Conservation (phyloP, 2,113 vertebrate genomes). For the Nothocercus julius region DNA sequence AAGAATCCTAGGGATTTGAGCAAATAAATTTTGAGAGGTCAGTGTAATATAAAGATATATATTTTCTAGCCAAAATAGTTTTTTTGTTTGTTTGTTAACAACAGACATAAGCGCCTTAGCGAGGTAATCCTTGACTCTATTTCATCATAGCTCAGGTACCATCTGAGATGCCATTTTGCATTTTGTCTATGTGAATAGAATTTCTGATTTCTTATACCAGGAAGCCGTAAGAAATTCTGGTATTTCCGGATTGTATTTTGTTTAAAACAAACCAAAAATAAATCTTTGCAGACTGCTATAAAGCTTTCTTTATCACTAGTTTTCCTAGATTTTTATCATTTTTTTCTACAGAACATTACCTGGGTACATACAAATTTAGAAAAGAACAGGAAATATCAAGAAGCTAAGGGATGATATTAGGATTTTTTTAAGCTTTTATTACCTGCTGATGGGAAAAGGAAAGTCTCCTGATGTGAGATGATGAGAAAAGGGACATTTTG, state of each 20-base stretch:
- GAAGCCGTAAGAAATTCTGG: not conserved
- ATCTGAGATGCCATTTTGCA: not conserved
- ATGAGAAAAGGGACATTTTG: not conserved
- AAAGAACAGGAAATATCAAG: not conserved
- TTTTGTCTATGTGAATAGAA: not conserved
- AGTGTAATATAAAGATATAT: not conserved
- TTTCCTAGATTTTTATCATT: not conserved
- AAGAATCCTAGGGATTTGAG: not conserved
- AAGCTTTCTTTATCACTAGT: not conserved
- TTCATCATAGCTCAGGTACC: not conserved
- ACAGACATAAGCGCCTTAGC: not conserved
- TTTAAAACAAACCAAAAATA: not conserved
- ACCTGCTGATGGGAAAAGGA: not conserved
- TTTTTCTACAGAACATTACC: not conserved
- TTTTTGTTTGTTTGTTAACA: not conserved
- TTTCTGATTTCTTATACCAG: not conserved
- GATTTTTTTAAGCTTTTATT: not conserved
- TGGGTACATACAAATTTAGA: not conserved
- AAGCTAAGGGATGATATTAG: not conserved
- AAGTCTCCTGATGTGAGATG: not conserved
- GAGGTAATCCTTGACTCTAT: not conserved
- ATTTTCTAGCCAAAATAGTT: not conserved
- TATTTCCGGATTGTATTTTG: not conserved
- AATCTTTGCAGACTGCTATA: not conserved
- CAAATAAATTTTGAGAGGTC: not conserved